Evolutionary conservation across 1,140 invertebrate genomes (phyloP).

Genomic region (Euschistus heros): DNA sequence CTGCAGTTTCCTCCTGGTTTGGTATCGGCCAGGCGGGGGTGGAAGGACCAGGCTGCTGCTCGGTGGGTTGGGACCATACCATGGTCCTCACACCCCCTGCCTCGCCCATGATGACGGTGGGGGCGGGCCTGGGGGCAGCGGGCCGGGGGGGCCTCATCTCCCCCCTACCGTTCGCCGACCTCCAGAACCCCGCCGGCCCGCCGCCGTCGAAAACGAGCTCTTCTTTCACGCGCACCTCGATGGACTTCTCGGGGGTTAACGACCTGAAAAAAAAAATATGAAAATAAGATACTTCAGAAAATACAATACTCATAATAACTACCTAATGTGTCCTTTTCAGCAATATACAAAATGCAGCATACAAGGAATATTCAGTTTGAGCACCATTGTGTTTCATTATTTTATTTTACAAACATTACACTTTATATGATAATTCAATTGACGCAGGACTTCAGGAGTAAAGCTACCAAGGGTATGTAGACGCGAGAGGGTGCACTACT

Average conservation of each 20-base stretch:
- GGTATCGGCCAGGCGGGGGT: slow-evolving; percentile 27
- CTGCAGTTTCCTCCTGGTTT: slow-evolving; percentile 62
- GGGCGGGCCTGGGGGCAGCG: slow-evolving; percentile 47
- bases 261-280: slow-evolving; percentile 22
- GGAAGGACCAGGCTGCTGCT: slow-evolving; percentile 28
- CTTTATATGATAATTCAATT: too few species aligned
- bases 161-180: slow-evolving; percentile 30
- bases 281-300: too few species aligned
- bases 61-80: slow-evolving; percentile 68
- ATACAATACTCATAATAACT: too few species aligned
- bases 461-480: too few species aligned
- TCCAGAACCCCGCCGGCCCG: slow-evolving; percentile 30
- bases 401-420: too few species aligned
- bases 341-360: too few species aligned
- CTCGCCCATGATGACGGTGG: slow-evolving; percentile 81
- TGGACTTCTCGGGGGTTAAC: slow-evolving; percentile 34
- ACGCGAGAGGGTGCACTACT: too few species aligned
- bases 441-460: too few species aligned
- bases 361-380: too few species aligned
- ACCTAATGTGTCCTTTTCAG: too few species aligned
- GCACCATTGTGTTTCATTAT: too few species aligned
- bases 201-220: slow-evolving; percentile 44
- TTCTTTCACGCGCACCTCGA: slow-evolving; percentile 38
- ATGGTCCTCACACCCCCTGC: slow-evolving; percentile 81
- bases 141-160: slow-evolving; percentile 34